These are phyloP conservation scores for Monodelphis domestica DNA, from an alignment of 2,797 vertebrate species.

Conservation along the genomic window DNA sequence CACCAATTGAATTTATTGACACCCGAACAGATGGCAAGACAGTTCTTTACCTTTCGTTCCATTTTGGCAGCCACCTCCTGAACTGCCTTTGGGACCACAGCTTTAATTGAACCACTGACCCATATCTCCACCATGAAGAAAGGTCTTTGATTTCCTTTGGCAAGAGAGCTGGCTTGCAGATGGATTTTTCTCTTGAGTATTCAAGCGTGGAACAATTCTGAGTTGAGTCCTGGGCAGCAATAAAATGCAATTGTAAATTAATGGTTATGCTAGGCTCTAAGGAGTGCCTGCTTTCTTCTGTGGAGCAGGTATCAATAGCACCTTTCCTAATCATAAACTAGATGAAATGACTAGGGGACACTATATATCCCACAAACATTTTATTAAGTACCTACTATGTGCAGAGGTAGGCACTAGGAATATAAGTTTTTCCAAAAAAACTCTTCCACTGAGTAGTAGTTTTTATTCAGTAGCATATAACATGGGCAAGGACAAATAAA, in stretches of 20 bases:
- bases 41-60: slow-evolving; percentile 33
- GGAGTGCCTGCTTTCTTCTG: slow-evolving; percentile 1
- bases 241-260: slow-evolving; percentile 45
- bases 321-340: slow-evolving; percentile 12
- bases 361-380: neutral
- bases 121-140: neutral
- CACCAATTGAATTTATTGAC: neutral
- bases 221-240: slow-evolving; percentile 11
- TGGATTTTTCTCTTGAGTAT: neutral
- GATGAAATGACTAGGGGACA: neutral
- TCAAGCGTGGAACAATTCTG: neutral
- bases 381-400: neutral
- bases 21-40: neutral
- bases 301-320: neutral
- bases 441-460: neutral
- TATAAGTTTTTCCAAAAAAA: neutral
- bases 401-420: neutral
- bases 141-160: neutral
- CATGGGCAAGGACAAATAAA: neutral
- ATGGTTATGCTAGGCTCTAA: neutral
- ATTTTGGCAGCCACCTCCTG: neutral
- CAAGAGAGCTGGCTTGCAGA: neutral
- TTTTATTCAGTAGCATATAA: neutral
- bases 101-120: slow-evolving; percentile 3
- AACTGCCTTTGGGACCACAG: neutral